These are phyloP conservation scores for Anser brachyrhynchus DNA, from an alignment of 2,113 vertebrate genomes.

Conservation along the genomic window DNA sequence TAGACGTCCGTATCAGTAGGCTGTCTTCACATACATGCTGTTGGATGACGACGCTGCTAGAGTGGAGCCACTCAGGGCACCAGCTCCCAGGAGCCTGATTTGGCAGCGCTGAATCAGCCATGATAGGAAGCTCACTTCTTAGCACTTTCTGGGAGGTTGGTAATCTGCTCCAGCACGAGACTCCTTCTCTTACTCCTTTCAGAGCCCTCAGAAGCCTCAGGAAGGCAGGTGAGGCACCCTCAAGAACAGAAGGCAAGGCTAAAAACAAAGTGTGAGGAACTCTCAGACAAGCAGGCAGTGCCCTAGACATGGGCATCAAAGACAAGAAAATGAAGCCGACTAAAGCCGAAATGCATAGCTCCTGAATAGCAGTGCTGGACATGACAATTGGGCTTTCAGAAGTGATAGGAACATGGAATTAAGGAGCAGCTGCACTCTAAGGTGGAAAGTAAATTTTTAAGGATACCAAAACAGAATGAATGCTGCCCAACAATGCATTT, in stretches of 20 bases:
- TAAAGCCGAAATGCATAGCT: not conserved
- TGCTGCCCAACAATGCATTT: not conserved
- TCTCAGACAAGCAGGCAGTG: not conserved
- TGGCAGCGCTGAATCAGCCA: not conserved
- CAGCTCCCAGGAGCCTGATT: accelerated
- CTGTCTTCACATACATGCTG: not conserved
- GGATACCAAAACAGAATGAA: not conserved
- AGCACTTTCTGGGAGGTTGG: not conserved
- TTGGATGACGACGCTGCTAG: not conserved
- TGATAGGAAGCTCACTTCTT: not conserved
- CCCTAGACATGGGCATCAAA: not conserved
- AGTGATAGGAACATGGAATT: accelerated
- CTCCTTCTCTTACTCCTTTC: not conserved
- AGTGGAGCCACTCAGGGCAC: not conserved
- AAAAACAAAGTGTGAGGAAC: not conserved
- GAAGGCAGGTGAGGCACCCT: accelerated
- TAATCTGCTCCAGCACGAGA: accelerated
- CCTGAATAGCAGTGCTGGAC: not conserved
- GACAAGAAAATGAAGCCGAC: not conserved
- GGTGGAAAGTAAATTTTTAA: not conserved
- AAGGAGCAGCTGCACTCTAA: not conserved
- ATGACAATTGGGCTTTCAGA: not conserved
- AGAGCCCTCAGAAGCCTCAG: not conserved
- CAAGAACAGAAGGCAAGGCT: not conserved
- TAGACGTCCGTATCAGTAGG: not conserved